Conservation (phyloP, 2,113 vertebrate species). For the Platysternon megacephalum region DNA sequence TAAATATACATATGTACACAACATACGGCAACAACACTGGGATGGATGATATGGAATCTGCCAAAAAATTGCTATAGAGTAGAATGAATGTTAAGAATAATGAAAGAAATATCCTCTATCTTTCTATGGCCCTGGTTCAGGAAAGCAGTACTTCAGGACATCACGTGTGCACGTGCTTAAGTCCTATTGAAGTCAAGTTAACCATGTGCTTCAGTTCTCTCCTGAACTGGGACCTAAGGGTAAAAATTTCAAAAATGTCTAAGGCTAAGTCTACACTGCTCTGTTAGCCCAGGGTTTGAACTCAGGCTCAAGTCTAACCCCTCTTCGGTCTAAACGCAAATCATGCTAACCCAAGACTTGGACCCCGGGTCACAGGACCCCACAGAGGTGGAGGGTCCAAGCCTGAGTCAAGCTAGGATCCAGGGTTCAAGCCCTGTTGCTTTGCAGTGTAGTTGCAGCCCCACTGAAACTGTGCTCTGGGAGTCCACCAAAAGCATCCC, state of each 20-base stretch:
- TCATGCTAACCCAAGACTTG: not conserved
- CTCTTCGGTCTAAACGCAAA: not conserved
- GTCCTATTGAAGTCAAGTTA: not conserved
- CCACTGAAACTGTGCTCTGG: too few relatives aligned
- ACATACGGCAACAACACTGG: not conserved
- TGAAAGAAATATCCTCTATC: rapidly evolving
- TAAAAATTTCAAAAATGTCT: not conserved
- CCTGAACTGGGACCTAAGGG: not conserved
- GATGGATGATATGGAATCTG: not conserved
- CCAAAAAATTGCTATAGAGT: not conserved
- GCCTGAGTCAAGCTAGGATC: not conserved
- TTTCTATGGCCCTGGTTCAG: not conserved
- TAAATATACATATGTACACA: not conserved
- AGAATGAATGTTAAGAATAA: not conserved
- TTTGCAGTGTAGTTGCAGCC: not conserved
- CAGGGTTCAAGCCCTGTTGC: not conserved
- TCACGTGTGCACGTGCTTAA: not conserved
- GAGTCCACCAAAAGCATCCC: not conserved
- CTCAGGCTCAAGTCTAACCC: not conserved
- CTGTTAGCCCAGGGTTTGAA: not conserved
- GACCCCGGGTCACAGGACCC: not conserved
- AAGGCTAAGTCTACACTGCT: not conserved
- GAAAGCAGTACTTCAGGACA: not conserved
- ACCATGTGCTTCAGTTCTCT: not conserved
- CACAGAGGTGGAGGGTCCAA: not conserved